A percentile compares a stretch with the other conserved stretches of the same genome.
Evolutionary conservation across 2,797 vertebrate species (phyloP).

Genomic region (Mormyrus hasselquistii): DNA sequence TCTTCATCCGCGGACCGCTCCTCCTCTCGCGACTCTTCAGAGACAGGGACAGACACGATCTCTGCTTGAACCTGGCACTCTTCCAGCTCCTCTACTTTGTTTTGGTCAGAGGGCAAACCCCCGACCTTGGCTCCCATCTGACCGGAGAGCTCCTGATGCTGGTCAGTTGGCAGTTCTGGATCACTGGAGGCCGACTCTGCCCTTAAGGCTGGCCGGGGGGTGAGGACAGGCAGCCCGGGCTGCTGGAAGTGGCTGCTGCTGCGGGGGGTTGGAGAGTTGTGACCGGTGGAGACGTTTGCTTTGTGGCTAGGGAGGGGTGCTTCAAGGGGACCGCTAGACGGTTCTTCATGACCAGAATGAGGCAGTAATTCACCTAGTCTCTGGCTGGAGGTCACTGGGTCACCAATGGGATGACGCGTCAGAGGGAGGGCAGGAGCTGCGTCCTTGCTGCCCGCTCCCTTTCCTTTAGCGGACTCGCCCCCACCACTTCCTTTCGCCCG

Average conservation of each 20-base stretch:
- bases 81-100: neutral
- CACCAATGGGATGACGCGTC: constrained; percentile 25
- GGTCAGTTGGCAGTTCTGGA: neutral
- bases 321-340: neutral
- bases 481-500: constrained; percentile 23
- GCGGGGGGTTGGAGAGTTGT: neutral
- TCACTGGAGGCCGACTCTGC: constrained; percentile 2
- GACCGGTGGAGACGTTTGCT: constrained; percentile 13
- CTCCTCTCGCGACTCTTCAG: neutral
- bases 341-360: constrained; percentile 24
- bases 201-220: constrained; percentile 52
- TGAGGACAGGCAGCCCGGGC: constrained; percentile 28
- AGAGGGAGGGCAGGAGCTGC: constrained; percentile 29
- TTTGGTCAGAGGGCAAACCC: constrained; percentile 22
- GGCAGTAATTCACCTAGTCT: constrained; percentile 25
- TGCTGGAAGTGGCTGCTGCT: constrained; percentile 25
- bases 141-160: neutral
- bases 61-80: neutral
- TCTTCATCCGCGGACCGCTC: constrained; percentile 20
- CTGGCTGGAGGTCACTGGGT: neutral
- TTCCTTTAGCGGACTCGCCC: constrained; percentile 40
- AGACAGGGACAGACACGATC: neutral
- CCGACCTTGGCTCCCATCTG: neutral
- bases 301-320: neutral
- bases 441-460: constrained; percentile 42